phyloP scores from a whole-genome alignment of 1,140 invertebrate species.

The Thaumatotibia leucotreta region DNA sequence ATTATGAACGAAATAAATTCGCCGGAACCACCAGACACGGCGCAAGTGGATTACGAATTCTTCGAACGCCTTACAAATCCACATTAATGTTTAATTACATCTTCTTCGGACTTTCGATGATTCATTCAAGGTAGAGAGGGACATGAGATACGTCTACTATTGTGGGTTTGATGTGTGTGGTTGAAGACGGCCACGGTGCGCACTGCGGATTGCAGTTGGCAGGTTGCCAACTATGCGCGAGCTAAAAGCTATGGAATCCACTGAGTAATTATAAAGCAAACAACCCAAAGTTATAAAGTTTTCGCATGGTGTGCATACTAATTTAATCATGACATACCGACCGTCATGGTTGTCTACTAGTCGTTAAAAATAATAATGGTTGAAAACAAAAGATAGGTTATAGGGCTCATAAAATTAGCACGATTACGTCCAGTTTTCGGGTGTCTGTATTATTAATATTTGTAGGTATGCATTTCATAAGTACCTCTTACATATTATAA shows the following conservation, averaged over 20 bases:
- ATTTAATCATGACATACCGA: neutral
- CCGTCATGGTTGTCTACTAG: neutral
- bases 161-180: slow-evolving; percentile 45
- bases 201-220: slow-evolving; percentile 63
- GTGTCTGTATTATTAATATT: too few species aligned
- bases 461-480: too few species aligned
- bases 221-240: slow-evolving; percentile 49
- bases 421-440: too few species aligned
- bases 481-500: too few species aligned
- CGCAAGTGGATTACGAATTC: neutral
- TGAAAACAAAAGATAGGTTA: neutral
- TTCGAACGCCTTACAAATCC: neutral
- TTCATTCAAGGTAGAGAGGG: neutral
- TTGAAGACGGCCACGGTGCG: slow-evolving; percentile 48
- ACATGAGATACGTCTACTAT: slow-evolving; percentile 19
- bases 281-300: slow-evolving; percentile 29
- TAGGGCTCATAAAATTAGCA: neutral
- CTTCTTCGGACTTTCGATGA: neutral
- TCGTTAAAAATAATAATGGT: neutral
- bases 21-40: neutral
- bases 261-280: slow-evolving; percentile 32
- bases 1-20: neutral
- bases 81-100: neutral
- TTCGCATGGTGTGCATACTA: slow-evolving; percentile 20
- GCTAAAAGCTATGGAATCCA: slow-evolving; percentile 57